A percentile compares a stretch with the other conserved stretches of the same genome.
phyloP scores from a whole-genome alignment of 2,888 invertebrate species.

The Hedya salicella region DNA sequence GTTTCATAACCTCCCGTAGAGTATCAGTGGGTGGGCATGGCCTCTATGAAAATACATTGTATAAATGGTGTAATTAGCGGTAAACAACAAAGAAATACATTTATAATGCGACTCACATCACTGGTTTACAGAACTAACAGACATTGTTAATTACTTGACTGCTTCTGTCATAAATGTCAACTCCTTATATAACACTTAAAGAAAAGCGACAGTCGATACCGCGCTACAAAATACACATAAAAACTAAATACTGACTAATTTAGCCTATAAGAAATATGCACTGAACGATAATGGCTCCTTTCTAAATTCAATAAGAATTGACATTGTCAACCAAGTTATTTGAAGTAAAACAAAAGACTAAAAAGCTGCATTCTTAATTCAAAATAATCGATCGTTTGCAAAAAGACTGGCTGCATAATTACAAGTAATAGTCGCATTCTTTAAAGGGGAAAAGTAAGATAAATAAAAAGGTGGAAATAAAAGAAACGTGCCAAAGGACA shows the following conservation, averaged over 20 bases:
- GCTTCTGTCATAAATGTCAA: conserved; percentile 47
- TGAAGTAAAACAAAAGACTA: conserved; percentile 7
- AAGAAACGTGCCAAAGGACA: conserved; percentile 80
- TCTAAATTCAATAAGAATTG: background rate
- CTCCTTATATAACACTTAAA: conserved; percentile 23
- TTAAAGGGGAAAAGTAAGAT: conserved; percentile 62
- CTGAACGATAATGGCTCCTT: background rate
- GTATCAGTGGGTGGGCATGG: background rate
- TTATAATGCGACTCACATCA: conserved; percentile 26
- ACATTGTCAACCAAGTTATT: background rate
- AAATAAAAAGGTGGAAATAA: conserved; percentile 65
- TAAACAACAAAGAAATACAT: conserved; percentile 12
- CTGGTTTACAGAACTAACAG: background rate
- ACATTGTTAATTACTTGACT: conserved; percentile 5
- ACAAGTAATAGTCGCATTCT: conserved; percentile 55
- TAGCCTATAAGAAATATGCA: background rate
- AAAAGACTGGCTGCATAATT: conserved; percentile 60
- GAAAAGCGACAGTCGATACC: conserved; percentile 17
- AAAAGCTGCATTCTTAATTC: conserved; percentile 50
- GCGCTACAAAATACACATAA: conserved; percentile 8
- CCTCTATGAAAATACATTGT: no score
- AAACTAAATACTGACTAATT: conserved; percentile 8
- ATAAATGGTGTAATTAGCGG: conserved; percentile 12
- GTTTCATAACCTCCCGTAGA: no score
- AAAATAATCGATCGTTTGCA: conserved; percentile 47